Evolutionary conservation across 2,888 invertebrate genomes (phyloP), one percentile per base, ranked within the genome.

Genomic region (Sminthurides aquaticus): DNA sequence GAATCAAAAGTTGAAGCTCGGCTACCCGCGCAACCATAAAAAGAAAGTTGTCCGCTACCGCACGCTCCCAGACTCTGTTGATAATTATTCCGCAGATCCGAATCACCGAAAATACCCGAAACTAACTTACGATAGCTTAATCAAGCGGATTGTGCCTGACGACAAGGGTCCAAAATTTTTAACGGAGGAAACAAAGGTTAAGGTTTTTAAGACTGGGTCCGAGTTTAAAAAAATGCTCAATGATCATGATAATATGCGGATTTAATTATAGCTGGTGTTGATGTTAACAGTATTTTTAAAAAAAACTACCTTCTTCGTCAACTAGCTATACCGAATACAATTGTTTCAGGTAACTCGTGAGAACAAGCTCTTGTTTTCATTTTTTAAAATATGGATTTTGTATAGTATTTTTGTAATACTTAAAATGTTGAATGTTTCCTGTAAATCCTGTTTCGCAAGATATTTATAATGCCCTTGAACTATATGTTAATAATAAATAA

Each of bases 1-100:
- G 1, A 20, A 49, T 2, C 58, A 64, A 22, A 62, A 49, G 25
- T 24, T 62, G 0, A 26, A 43, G 1, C 49, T 62, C 20, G 58
- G 63, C 25, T 64, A 64, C 48, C 55, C 59, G 5, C 15, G 25
- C 1, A 26, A 34, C 24, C 22, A 60, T 2, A 26, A 27, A 28
- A 49, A 28, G 25, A 57, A 57, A 22, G 18, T 49, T 2, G 52
- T 28, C 8, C 68, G 61, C 48, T 74, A 71, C 25, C 65, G 68
- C 1, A 74, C 73, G 1, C 67, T 74, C n/a, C 73, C 73, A 8
- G 64, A 68, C 11, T 68, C 69, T 57, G 63, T 69, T n/a, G 60
- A 64, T 3, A 28, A 64, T 8, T 67, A 64, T 26, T 48, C 57
- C 11, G 65, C 71, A 1, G 72, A 72, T 49, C 72, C 72, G 0